phyloP scores from a whole-genome alignment of 1,140 invertebrate species.

The Colletes gigas region DNA sequence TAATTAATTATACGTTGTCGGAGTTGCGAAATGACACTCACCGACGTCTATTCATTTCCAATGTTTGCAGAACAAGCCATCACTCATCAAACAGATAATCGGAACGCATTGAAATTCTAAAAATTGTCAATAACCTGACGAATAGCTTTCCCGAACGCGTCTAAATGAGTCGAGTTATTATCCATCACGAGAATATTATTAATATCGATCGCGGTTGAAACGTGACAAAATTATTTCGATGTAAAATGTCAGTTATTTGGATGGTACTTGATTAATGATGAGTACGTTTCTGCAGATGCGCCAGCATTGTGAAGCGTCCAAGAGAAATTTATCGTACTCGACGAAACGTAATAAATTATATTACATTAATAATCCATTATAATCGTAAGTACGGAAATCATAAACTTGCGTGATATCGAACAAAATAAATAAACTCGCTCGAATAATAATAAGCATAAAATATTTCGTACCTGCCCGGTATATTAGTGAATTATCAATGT shows the following conservation, averaged over 20 bases:
- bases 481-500: neutral
- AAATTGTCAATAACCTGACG: too few relatives aligned
- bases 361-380: constrained; percentile 8
- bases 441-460: constrained; percentile 4
- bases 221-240: neutral
- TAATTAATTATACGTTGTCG: neutral
- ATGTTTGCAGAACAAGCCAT: neutral
- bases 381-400: constrained; percentile 29
- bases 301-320: neutral
- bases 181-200: neutral
- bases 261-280: neutral
- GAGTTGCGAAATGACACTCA: neutral
- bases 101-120: neutral
- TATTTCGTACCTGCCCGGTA: constrained; percentile 13
- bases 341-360: constrained; percentile 20
- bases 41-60: too few relatives aligned
- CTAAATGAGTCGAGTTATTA: neutral
- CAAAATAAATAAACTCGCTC: neutral
- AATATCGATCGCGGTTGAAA: neutral
- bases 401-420: neutral
- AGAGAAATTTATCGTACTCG: neutral
- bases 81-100: neutral
- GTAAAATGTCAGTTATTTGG: neutral
- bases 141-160: too few relatives aligned
- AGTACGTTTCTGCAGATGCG: neutral